Conservation (phyloP, 2,797 vertebrate genomes). For the Threskiornis aethiopicus region DNA sequence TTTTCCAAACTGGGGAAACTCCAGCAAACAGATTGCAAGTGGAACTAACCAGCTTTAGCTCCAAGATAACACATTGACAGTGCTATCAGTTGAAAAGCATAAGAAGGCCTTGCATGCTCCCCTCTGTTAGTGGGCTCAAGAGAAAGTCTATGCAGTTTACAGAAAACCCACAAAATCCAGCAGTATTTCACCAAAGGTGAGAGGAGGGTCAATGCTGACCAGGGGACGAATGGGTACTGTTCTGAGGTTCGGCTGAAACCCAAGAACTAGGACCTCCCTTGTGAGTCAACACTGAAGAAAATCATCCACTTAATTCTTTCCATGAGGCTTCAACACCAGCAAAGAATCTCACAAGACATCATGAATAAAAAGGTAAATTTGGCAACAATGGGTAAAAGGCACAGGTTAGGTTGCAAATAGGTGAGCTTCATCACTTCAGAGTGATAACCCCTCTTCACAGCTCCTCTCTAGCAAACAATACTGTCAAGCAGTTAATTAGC, state of each 20-base stretch:
- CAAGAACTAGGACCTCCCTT: neutral
- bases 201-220: neutral
- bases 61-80: slow-evolving; percentile 13
- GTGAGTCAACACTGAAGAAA: neutral
- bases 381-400: neutral
- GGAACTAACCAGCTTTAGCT: slow-evolving; percentile 36
- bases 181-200: neutral
- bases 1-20: slow-evolving; percentile 40
- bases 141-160: neutral
- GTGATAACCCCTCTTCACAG: neutral
- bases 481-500: neutral
- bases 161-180: neutral
- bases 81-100: neutral
- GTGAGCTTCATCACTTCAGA: neutral
- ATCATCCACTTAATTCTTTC: neutral
- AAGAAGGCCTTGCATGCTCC: neutral
- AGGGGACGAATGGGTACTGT: neutral
- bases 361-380: neutral
- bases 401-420: neutral
- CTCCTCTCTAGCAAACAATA: neutral
- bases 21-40: neutral
- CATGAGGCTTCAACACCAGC: neutral
- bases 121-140: neutral
- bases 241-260: slow-evolving; percentile 7
- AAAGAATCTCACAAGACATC: rapidly evolving